Evolutionary conservation across 37 sponge, comb jelly and placozoan genomes (phyloP).

Genomic region (Cliona cf. orientalis): DNA sequence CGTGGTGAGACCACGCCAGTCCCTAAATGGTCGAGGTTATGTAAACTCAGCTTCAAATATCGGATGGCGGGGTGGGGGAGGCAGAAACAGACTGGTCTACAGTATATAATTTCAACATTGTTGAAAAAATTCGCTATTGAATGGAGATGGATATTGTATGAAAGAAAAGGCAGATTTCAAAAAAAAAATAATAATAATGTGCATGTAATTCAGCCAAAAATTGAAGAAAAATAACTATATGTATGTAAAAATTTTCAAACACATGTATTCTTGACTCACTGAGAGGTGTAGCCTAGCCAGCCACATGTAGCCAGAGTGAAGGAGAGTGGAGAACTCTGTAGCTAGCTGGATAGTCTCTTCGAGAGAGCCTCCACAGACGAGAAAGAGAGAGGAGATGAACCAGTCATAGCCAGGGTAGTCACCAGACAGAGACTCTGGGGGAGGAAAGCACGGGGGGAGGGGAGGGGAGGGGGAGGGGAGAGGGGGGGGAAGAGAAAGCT

Average conservation of each 20-base stretch:
- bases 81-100: too few relatives aligned
- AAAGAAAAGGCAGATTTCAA: too few relatives aligned
- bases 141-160: too few relatives aligned
- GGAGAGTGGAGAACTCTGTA: conserved; percentile 48
- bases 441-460: not conserved
- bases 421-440: conserved; percentile 39
- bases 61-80: too few relatives aligned
- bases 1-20: too few relatives aligned
- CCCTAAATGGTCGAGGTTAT: too few relatives aligned
- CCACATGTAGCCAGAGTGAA: conserved; percentile 79
- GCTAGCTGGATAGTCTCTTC: conserved; percentile 7
- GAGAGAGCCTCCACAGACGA: conserved; percentile 49
- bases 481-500: not conserved
- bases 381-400: conserved; percentile 66
- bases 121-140: too few relatives aligned
- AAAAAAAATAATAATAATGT: not conserved
- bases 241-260: too few relatives aligned
- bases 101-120: too few relatives aligned
- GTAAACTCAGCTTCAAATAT: too few relatives aligned
- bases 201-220: not conserved
- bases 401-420: conserved; percentile 78
- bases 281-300: conserved; percentile 60
- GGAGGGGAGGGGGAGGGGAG: not conserved
- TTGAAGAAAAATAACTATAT: too few relatives aligned
- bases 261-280: conserved; percentile 68